phyloP scores from a whole-genome alignment of 2,113 vertebrate genomes.

The Sterna hirundo region DNA sequence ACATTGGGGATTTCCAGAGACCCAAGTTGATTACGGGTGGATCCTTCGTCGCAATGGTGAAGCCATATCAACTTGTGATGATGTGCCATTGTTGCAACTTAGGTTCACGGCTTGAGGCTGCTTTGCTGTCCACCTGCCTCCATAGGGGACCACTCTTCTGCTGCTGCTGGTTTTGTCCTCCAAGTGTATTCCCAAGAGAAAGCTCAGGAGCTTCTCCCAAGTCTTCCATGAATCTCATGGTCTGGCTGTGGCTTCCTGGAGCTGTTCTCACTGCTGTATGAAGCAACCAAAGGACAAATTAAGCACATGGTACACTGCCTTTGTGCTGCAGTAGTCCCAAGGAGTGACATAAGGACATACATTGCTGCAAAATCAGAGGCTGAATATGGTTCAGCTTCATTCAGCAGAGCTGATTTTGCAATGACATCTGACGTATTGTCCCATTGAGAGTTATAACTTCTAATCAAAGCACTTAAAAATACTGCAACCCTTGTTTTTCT shows the following conservation, averaged over 20 bases:
- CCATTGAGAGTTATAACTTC: neutral
- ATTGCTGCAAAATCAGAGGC: neutral
- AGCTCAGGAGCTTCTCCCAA: neutral
- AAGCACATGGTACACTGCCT: neutral
- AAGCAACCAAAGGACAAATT: neutral
- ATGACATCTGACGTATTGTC: neutral
- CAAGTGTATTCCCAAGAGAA: neutral
- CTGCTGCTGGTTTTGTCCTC: neutral
- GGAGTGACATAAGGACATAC: neutral
- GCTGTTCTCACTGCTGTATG: neutral
- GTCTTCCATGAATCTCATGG: neutral
- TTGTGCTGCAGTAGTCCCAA: neutral
- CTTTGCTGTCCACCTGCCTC: neutral
- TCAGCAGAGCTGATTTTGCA: constrained; percentile 7
- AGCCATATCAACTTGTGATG: fast-evolving
- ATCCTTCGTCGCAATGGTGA: neutral
- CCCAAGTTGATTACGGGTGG: neutral
- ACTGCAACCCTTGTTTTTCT: neutral
- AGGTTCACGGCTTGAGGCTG: neutral
- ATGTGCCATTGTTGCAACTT: neutral
- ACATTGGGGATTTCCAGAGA: neutral
- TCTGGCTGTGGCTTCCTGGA: neutral
- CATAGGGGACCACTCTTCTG: neutral
- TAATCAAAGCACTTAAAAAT: neutral
- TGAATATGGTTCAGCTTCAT: neutral